Percentiles rank a stretch among this genome's conserved stretches.
Conservation (phyloP, 2,797 vertebrate genomes). For the Melopsittacus undulatus region DNA sequence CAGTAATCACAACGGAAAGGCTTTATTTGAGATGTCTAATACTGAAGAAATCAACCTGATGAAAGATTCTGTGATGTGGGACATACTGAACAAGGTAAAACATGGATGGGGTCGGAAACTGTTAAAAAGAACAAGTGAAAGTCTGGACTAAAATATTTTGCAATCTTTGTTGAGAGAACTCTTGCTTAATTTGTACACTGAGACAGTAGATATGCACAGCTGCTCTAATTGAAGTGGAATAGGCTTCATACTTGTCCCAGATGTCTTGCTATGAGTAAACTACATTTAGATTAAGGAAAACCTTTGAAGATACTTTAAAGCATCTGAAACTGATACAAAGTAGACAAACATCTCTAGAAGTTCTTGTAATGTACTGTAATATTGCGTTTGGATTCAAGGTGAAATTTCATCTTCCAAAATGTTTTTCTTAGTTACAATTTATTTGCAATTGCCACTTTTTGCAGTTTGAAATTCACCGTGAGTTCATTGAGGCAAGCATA, state of each 20-base stretch:
- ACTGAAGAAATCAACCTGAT: not conserved
- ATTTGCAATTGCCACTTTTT: not conserved
- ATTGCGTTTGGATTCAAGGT: not conserved
- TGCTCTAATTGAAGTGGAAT: constrained; percentile 23
- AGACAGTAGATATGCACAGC: not conserved
- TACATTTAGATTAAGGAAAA: not conserved
- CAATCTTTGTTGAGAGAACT: not conserved
- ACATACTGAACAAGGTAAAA: not conserved
- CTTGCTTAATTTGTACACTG: not conserved
- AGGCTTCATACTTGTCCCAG: not conserved
- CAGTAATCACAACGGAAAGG: not conserved
- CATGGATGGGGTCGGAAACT: not conserved
- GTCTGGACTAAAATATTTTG: not conserved
- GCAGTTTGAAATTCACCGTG: not conserved
- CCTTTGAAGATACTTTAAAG: not conserved
- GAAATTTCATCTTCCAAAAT: not conserved
- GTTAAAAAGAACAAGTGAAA: not conserved
- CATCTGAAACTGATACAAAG: constrained; percentile 1
- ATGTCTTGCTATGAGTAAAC: not conserved
- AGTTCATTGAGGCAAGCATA: not conserved
- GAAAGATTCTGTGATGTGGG: not conserved
- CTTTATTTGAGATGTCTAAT: not conserved
- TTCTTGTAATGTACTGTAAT: not conserved
- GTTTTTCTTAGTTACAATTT: not conserved
- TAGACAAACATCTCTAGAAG: not conserved